These are phyloP conservation scores for Ascaphus truei DNA, from an alignment of 2,113 vertebrate species.

Conservation along the genomic window DNA sequence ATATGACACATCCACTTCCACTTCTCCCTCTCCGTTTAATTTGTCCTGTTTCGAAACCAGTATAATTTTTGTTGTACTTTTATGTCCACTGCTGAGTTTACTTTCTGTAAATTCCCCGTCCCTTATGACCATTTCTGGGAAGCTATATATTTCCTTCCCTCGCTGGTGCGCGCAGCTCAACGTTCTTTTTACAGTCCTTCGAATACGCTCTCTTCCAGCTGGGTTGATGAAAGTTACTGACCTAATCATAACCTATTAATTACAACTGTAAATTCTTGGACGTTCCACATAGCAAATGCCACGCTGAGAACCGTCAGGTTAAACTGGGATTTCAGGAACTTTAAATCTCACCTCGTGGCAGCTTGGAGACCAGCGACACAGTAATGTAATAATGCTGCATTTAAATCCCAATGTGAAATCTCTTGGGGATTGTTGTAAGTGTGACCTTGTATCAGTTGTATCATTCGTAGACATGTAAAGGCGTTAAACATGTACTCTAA, in stretches of 20 bases:
- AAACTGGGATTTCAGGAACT: conserved; percentile 44
- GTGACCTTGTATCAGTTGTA: too few species aligned
- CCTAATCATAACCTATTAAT: conserved; percentile 69
- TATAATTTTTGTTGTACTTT: conserved; percentile 55
- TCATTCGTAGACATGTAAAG: too few species aligned
- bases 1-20: conserved; percentile 45
- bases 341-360: conserved; percentile 42
- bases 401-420: too few species aligned
- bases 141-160: conserved; percentile 57
- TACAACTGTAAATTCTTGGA: conserved; percentile 59
- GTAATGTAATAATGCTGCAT: too few species aligned
- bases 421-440: too few species aligned
- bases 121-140: conserved; percentile 61
- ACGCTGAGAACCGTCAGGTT: conserved; percentile 49
- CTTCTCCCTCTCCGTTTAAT: conserved; percentile 40
- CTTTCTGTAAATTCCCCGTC: conserved; percentile 62
- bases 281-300: conserved; percentile 54
- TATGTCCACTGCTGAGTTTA: conserved; percentile 52
- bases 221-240: conserved; percentile 65
- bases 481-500: too few species aligned
- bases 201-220: conserved; percentile 54
- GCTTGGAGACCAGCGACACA: too few species aligned
- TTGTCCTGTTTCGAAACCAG: conserved; percentile 55
- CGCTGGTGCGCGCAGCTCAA: conserved; percentile 52
- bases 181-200: conserved; percentile 58